phyloP scores from a whole-genome alignment of 2,113 vertebrate genomes.

The Tretioscincus oriximinensis region DNA sequence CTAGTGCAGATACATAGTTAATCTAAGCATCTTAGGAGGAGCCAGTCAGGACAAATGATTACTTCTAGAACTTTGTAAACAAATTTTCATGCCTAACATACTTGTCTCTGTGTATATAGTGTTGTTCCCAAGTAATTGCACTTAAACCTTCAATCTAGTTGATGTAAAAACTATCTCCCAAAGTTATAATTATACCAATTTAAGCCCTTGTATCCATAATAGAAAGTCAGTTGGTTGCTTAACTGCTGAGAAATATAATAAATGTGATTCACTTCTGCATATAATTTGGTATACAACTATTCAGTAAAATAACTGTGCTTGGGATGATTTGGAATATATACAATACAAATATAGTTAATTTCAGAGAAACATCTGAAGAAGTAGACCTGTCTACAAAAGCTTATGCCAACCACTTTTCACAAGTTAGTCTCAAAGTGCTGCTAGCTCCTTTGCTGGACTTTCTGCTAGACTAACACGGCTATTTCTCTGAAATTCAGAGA shows the following conservation, averaged over 20 bases:
- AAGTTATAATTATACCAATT: not conserved
- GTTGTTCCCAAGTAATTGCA: not conserved
- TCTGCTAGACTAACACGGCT: too few relatives aligned
- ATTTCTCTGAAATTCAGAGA: too few relatives aligned
- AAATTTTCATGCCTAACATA: too few relatives aligned
- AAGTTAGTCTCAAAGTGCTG: too few relatives aligned
- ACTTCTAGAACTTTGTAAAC: too few relatives aligned
- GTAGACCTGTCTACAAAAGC: too few relatives aligned
- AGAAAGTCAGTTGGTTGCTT: not conserved
- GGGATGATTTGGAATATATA: not conserved
- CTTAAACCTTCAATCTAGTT: not conserved
- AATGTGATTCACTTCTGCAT: not conserved
- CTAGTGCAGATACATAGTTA: too few relatives aligned
- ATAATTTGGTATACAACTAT: not conserved
- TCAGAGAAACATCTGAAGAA: too few relatives aligned
- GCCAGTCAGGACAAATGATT: too few relatives aligned
- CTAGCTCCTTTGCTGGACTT: too few relatives aligned
- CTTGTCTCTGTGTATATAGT: not conserved
- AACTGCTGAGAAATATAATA: not conserved
- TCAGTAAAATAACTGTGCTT: not conserved
- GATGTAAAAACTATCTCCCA: conserved; percentile 2
- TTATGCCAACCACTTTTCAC: too few relatives aligned
- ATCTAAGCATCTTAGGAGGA: too few relatives aligned
- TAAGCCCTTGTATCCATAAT: not conserved
- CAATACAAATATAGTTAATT: not conserved